A percentile compares a stretch with the other conserved stretches of the same genome.
These are phyloP conservation scores for Zaprionus ornatus DNA, from an alignment of 1,140 invertebrate species.

Conservation along the genomic window DNA sequence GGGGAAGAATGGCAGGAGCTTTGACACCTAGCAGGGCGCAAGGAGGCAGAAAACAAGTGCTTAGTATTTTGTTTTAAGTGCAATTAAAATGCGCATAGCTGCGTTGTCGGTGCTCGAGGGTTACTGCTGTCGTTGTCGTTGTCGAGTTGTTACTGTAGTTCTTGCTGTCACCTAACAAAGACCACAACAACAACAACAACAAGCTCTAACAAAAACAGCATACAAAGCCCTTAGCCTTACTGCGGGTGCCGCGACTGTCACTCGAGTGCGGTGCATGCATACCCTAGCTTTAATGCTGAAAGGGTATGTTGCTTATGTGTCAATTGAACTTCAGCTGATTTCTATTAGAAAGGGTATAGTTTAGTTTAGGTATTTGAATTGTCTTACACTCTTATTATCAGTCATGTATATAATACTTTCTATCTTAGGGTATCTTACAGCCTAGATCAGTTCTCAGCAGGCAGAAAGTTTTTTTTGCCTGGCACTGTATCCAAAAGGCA, in stretches of 20 bases:
- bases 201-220: not conserved
- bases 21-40: not conserved
- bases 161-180: not conserved
- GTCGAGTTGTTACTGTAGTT: not conserved
- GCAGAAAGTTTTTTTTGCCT: too few relatives aligned
- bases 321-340: too few relatives aligned
- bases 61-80: conserved; percentile 1
- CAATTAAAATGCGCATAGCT: conserved; percentile 1
- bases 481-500: too few relatives aligned
- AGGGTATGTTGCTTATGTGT: not conserved
- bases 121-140: not conserved
- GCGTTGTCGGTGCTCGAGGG: not conserved
- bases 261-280: not conserved
- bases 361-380: too few relatives aligned
- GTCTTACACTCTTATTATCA: too few relatives aligned
- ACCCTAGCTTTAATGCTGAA: not conserved
- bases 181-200: not conserved
- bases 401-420: not conserved
- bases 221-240: not conserved
- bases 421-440: not conserved
- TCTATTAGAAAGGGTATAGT: too few relatives aligned
- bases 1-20: not conserved
- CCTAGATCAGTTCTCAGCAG: not conserved
- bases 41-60: not conserved
- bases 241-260: not conserved